A percentile compares a stretch with the other conserved stretches of the same genome.
Conservation (phyloP, 2,113 vertebrate species). For the Archocentrus centrarchus region DNA sequence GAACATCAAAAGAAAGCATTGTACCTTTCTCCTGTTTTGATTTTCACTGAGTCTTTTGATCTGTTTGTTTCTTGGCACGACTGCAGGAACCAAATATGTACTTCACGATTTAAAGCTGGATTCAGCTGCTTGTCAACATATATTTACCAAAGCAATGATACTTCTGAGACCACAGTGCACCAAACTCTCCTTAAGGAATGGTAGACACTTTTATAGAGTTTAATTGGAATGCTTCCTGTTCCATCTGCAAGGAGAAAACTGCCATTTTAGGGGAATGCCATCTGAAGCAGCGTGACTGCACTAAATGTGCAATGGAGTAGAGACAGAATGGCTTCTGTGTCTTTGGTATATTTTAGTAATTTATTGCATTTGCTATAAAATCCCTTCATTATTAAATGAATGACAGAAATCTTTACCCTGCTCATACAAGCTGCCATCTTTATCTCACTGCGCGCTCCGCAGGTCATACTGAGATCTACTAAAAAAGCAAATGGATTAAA, state of each 20-base stretch:
- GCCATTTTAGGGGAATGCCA: neutral
- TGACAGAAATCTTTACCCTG: no score
- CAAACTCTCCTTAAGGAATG: neutral
- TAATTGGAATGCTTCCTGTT: constrained; percentile 1
- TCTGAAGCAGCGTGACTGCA: constrained; percentile 3
- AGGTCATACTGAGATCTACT: neutral
- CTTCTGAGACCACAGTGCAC: neutral
- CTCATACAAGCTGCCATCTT: neutral
- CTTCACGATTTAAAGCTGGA: neutral
- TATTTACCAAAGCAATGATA: neutral
- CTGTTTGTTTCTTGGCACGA: neutral
- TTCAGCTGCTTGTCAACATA: neutral
- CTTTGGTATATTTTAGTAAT: neutral
- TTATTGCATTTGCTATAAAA: neutral
- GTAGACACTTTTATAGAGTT: neutral
- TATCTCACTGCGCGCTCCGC: neutral
- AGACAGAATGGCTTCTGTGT: neutral
- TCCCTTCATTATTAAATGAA: neutral
- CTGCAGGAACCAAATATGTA: neutral
- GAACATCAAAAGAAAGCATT: neutral
- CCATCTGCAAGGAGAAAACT: neutral
- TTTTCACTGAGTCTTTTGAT: neutral
- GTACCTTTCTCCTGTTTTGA: neutral
- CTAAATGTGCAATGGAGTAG: neutral
- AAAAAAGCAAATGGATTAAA: neutral